Percentiles rank a stretch among this genome's conserved stretches.
Conservation (phyloP, 2,888 invertebrate species). For the Sminthurinus aureus region DNA sequence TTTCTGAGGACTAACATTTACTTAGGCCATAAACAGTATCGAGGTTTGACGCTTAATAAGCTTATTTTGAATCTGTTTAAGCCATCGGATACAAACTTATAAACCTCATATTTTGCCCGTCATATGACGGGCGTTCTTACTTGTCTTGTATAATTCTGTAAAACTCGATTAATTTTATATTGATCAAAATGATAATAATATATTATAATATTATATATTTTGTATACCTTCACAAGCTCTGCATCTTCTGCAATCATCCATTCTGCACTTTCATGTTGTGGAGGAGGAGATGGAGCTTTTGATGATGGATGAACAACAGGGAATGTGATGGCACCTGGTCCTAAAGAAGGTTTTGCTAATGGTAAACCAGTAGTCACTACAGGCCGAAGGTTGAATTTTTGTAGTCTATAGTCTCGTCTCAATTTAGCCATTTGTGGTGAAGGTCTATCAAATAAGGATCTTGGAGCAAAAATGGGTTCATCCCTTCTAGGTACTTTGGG, state of each 20-base stretch:
- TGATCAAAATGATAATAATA: too few species aligned
- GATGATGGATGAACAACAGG: slow-evolving; percentile 53
- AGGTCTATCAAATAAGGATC: slow-evolving; percentile 82
- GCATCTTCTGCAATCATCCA: slow-evolving; percentile 94
- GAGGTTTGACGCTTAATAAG: too few species aligned
- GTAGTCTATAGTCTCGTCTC: slow-evolving; percentile 78
- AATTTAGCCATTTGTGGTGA: slow-evolving; percentile 77
- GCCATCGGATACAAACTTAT: too few species aligned
- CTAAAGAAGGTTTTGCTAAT: slow-evolving; percentile 44
- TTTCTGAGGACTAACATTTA: too few species aligned
- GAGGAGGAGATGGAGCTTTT: slow-evolving; percentile 66
- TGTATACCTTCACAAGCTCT: slow-evolving; percentile 77
- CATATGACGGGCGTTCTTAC: too few species aligned
- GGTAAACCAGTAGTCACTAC: slow-evolving; percentile 28
- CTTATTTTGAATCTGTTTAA: too few species aligned
- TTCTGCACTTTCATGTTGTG: slow-evolving; percentile 77
- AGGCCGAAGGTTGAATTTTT: slow-evolving; percentile 68
- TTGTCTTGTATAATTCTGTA: too few species aligned
- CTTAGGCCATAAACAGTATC: too few species aligned
- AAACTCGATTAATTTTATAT: too few species aligned
- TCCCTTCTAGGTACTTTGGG: slow-evolving; percentile 71
- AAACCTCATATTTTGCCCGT: too few species aligned
- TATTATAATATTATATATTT: too few species aligned
- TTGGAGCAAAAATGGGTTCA: slow-evolving; percentile 77
- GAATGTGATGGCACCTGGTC: slow-evolving; percentile 58